A percentile compares a stretch with the other conserved stretches of the same genome.
Evolutionary conservation across 2,113 vertebrate species (phyloP).

Genomic region (Perca fluviatilis): DNA sequence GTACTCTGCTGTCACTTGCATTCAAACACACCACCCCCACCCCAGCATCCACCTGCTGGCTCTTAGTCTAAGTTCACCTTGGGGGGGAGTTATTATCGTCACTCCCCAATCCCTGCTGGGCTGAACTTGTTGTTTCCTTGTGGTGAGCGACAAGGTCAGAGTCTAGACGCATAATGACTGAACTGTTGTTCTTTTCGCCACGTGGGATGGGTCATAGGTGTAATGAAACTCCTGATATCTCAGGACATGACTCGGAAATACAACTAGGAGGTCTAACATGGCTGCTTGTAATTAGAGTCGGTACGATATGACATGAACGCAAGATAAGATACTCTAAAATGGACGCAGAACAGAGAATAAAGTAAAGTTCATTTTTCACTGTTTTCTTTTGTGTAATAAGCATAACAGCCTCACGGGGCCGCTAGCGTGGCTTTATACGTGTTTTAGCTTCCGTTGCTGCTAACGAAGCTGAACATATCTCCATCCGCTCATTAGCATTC

Average conservation of each 20-base stretch:
- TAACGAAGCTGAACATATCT: background rate
- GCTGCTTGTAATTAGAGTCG: background rate
- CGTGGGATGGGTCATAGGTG: background rate
- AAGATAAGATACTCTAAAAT: background rate
- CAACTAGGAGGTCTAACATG: background rate
- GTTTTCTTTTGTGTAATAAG: background rate
- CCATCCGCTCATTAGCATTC: constrained; percentile 7
- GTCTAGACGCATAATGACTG: background rate
- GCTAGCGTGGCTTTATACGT: background rate
- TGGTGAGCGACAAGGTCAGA: background rate
- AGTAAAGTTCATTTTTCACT: background rate
- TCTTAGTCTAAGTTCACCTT: background rate
- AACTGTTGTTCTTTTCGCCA: background rate
- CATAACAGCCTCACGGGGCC: background rate
- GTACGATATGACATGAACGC: background rate
- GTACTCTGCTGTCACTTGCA: background rate
- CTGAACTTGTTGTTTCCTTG: background rate
- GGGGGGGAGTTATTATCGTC: background rate
- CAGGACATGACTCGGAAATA: background rate
- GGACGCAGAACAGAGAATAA: background rate
- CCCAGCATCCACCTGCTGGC: background rate
- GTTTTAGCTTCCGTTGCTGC: constrained; percentile 6
- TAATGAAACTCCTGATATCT: background rate
- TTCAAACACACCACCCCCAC: background rate
- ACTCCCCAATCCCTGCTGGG: background rate